These are phyloP conservation scores for Cettia cetti DNA, from an alignment of 2,113 vertebrate species.

Conservation along the genomic window DNA sequence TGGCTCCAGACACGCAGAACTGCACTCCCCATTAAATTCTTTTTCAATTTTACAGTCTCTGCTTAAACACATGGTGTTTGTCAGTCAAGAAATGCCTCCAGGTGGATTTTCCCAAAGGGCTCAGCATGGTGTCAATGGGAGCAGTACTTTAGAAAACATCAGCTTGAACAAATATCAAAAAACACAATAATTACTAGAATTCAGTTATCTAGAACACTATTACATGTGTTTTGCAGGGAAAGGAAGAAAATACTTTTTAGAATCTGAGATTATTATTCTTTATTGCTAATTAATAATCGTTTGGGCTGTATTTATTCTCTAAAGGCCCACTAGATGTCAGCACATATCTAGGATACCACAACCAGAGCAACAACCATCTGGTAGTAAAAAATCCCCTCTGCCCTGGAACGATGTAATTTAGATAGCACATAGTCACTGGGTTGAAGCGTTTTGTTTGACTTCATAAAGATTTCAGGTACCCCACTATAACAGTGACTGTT, in stretches of 20 bases:
- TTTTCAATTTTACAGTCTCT: constrained; percentile 6
- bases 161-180: not conserved
- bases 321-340: constrained; percentile 71
- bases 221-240: not conserved
- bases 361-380: constrained; percentile 34
- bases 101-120: not conserved
- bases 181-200: not conserved
- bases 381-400: constrained; percentile 14
- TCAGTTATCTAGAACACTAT: not conserved
- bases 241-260: not conserved
- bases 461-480: not conserved
- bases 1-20: not conserved
- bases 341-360: not conserved
- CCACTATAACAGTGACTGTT: not conserved
- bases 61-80: not conserved
- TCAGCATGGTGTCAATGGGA: not conserved
- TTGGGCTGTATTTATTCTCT: not conserved
- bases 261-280: not conserved
- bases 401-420: not conserved
- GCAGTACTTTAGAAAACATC: not conserved
- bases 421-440: not conserved
- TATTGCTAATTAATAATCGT: not conserved
- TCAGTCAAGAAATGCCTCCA: constrained; percentile 9
- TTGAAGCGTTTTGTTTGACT: not conserved
- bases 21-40: not conserved